Conservation (phyloP, 2,888 invertebrate genomes). For the Chrysotoxum bicinctum region DNA sequence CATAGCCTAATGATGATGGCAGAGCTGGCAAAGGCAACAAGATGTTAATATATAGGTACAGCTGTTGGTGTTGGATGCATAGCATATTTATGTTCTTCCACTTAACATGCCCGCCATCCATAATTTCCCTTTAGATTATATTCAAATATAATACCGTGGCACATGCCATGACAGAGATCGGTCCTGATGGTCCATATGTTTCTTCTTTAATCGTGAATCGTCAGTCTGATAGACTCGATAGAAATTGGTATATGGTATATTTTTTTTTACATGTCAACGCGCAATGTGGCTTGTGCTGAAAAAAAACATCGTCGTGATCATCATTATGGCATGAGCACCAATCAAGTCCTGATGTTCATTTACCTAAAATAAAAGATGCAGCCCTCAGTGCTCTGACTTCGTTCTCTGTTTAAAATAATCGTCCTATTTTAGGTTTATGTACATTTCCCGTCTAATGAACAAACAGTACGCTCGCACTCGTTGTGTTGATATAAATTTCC, state of each 20-base stretch:
- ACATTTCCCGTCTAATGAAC: conserved; percentile 61
- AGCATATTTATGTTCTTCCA: not conserved
- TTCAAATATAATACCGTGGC: conserved; percentile 67
- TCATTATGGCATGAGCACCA: conserved; percentile 21
- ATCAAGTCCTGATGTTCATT: conserved; percentile 36
- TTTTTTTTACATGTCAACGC: conserved; percentile 19
- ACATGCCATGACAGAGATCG: conserved; percentile 59
- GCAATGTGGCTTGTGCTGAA: conserved; percentile 50
- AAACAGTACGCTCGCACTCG: conserved; percentile 16
- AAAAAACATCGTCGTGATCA: conserved; percentile 36
- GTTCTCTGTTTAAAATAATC: conserved; percentile 37
- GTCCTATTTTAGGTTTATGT: conserved; percentile 58
- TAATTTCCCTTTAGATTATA: conserved; percentile 42
- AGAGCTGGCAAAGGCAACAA: conserved; percentile 35
- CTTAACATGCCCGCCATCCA: conserved; percentile 5
- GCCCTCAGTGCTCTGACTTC: conserved; percentile 28
- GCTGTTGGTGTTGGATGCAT: conserved; percentile 59
- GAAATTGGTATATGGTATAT: conserved; percentile 8
- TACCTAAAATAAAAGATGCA: conserved; percentile 36
- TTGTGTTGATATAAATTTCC: conserved; percentile 56
- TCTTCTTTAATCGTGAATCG: conserved; percentile 24
- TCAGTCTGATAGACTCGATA: conserved; percentile 39
- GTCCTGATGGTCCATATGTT: conserved; percentile 56
- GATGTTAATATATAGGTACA: conserved; percentile 66
- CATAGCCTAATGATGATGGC: conserved; percentile 36